phyloP scores from a whole-genome alignment of 2,113 vertebrate genomes.

The Hirundichthys speculiger region DNA sequence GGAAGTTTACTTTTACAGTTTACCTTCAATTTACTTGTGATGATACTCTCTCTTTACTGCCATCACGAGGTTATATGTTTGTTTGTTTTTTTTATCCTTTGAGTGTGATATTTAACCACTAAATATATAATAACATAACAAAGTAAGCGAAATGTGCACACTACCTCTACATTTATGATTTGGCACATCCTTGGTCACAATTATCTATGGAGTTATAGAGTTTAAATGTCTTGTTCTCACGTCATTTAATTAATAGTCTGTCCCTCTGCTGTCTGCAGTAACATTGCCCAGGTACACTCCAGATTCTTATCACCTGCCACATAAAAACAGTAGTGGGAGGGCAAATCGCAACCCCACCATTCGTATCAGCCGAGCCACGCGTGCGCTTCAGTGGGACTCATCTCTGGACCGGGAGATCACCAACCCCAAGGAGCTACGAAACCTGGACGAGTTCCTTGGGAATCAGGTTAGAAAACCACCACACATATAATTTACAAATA shows the following conservation, averaged over 20 bases:
- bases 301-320: slow-evolving; percentile 41
- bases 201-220: no score
- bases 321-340: slow-evolving; percentile 57
- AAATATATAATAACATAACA: no score
- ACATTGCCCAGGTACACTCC: slow-evolving; percentile 40
- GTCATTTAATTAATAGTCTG: neutral
- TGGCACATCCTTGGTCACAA: no score
- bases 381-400: slow-evolving; percentile 80
- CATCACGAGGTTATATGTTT: no score
- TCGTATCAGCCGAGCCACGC: slow-evolving; percentile 88
- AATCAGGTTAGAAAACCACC: slow-evolving; percentile 84
- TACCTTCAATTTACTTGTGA: no score
- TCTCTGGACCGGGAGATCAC: slow-evolving; percentile 87
- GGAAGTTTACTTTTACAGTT: no score
- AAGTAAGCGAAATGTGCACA: no score
- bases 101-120: no score
- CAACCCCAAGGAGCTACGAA: slow-evolving; percentile 88
- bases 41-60: no score
- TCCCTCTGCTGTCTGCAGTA: slow-evolving; percentile 39
- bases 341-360: slow-evolving; percentile 79
- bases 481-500: neutral
- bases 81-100: no score
- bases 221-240: neutral
- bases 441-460: slow-evolving; percentile 94
- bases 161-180: no score